phyloP scores from a whole-genome alignment of 2,113 vertebrate species.

The Rhinolophus ferrumequinum region DNA sequence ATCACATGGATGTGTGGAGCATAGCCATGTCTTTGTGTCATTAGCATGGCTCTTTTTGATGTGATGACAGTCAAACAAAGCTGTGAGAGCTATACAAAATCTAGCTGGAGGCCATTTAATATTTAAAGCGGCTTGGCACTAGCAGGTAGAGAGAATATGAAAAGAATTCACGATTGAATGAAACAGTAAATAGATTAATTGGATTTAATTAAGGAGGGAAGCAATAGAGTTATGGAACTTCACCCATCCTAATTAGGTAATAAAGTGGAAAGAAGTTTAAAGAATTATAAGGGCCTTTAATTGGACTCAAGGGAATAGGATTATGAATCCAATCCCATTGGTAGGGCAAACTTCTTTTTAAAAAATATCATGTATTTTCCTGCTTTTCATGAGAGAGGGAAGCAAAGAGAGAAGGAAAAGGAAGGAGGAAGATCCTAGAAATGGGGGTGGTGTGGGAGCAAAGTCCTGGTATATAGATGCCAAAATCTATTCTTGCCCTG shows the following conservation, averaged over 20 bases:
- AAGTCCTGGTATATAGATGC: neutral
- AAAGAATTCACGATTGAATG: neutral
- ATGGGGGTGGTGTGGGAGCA: neutral
- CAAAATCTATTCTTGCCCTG: neutral
- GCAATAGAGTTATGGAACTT: neutral
- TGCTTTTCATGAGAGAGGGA: neutral
- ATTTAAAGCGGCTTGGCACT: neutral
- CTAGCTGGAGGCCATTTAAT: neutral
- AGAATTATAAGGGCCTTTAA: neutral
- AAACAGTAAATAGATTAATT: neutral
- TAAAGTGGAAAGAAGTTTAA: neutral
- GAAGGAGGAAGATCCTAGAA: neutral
- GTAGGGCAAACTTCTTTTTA: neutral
- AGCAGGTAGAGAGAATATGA: neutral
- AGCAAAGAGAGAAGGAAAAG: neutral
- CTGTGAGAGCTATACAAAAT: neutral
- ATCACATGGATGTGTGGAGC: neutral
- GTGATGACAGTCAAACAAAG: neutral
- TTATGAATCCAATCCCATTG: neutral
- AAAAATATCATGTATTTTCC: neutral
- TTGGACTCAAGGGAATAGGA: neutral
- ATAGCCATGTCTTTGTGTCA: neutral
- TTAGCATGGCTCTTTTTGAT: neutral
- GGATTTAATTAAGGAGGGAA: neutral
- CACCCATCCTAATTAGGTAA: neutral